Evolutionary conservation across 2,888 invertebrate genomes (phyloP).

Genomic region (Luperina nickerlii): DNA sequence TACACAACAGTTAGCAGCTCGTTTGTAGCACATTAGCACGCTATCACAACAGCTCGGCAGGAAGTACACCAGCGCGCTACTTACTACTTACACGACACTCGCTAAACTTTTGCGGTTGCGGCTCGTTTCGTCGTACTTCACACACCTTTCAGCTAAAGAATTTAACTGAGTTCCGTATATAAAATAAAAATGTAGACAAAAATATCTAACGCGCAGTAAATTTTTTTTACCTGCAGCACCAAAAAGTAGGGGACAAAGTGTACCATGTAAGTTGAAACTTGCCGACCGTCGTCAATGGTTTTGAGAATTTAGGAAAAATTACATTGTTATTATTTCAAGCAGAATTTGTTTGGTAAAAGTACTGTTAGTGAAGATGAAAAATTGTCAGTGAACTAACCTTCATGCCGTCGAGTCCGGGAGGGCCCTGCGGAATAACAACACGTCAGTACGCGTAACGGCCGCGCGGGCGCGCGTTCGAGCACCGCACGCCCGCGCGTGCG

Average conservation of each 20-base stretch:
- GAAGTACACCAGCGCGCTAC: not conserved
- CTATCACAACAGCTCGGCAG: not conserved
- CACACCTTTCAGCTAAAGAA: not conserved
- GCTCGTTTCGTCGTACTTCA: not conserved
- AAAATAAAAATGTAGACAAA: not conserved
- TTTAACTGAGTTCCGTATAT: not conserved
- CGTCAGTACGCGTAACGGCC: conserved; percentile 65
- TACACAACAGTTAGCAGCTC: conserved; percentile 83
- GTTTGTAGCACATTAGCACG: not conserved
- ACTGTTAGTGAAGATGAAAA: not conserved
- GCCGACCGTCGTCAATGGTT: not conserved
- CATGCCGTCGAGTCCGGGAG: conserved; percentile 98
- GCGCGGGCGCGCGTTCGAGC: conserved; percentile 18
- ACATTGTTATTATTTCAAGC: not conserved
- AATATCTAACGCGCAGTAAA: not conserved
- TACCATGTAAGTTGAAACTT: not conserved
- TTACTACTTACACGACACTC: not conserved
- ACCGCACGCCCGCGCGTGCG: not conserved
- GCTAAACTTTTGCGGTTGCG: no score
- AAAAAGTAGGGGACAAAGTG: not conserved
- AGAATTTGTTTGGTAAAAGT: not conserved
- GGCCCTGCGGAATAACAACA: conserved; percentile 94
- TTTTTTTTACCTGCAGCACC: conserved; percentile 10
- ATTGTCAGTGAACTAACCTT: conserved; percentile 92
- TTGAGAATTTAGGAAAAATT: not conserved